Percentiles rank a stretch among this genome's conserved stretches.
These are phyloP conservation scores for Chymomyza amoena DNA, from an alignment of 2,888 invertebrate genomes.

Conservation along the genomic window DNA sequence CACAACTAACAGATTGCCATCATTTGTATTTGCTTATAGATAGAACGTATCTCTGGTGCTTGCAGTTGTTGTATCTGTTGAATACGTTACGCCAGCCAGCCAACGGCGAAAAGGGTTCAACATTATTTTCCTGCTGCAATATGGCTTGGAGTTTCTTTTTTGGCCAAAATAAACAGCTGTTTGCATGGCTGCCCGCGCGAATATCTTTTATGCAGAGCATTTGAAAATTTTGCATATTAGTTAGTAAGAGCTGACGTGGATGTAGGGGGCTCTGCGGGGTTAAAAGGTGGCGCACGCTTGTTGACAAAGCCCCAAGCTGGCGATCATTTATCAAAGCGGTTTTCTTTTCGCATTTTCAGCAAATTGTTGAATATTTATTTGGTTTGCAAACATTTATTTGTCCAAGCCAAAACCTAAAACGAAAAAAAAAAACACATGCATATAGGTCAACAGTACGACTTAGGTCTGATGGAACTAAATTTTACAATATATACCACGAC, in stretches of 20 bases:
- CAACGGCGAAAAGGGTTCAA: not conserved
- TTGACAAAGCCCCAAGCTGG: not conserved
- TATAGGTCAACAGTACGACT: not conserved
- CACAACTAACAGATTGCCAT: slow-evolving; percentile 54
- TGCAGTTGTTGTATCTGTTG: not conserved
- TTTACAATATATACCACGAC: not conserved
- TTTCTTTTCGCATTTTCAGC: not conserved
- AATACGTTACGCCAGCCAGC: not conserved
- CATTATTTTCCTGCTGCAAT: not conserved
- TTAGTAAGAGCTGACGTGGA: not conserved
- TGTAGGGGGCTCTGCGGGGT: not conserved
- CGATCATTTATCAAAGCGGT: not conserved
- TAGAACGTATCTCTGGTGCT: slow-evolving; percentile 7
- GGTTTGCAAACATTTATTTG: not conserved
- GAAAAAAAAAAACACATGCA: not conserved
- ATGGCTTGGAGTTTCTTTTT: not conserved
- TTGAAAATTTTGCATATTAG: not conserved
- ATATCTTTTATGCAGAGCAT: not conserved
- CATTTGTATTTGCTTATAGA: slow-evolving; percentile 60
- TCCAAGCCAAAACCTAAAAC: not conserved
- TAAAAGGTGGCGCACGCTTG: not conserved
- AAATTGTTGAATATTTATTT: not conserved
- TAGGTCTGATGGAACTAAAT: not conserved
- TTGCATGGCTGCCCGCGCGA: not conserved
- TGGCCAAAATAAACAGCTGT: not conserved